These are phyloP conservation scores for Drosophila recens DNA, from an alignment of 2,888 invertebrate species.

Conservation along the genomic window DNA sequence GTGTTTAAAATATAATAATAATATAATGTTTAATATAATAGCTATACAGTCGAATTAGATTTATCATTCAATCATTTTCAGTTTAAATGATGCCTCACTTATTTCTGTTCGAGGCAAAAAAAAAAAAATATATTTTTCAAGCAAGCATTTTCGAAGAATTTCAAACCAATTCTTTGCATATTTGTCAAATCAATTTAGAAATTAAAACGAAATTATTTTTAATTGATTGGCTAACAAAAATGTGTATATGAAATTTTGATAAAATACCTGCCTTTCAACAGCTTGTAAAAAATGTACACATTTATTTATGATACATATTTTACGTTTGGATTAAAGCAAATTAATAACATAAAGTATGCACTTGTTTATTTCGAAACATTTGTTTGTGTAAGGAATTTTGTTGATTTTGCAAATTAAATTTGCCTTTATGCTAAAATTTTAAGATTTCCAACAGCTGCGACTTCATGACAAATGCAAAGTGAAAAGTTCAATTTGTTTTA, in stretches of 20 bases:
- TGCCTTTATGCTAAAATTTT: constrained; percentile 33
- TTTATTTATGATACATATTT: constrained; percentile 14
- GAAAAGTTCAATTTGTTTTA: constrained; percentile 69
- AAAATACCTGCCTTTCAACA: background rate
- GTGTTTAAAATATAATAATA: no score
- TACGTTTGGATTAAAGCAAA: constrained; percentile 4
- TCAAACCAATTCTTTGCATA: background rate
- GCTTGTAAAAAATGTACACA: constrained; percentile 3
- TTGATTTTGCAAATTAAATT: constrained; percentile 45
- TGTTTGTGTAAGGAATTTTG: constrained; percentile 9
- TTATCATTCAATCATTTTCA: background rate
- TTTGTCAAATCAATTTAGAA: constrained; percentile 9
- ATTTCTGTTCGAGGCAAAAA: no score
- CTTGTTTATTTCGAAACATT: constrained; percentile 20
- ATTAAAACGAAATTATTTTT: background rate
- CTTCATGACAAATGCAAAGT: constrained; percentile 49
- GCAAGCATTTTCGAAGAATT: background rate
- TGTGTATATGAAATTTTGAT: background rate
- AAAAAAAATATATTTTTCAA: background rate
- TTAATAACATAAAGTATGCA: constrained; percentile 28
- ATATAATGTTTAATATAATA: no score
- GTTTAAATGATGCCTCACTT: background rate
- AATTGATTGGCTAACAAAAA: constrained; percentile 4
- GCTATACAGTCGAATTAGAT: no score
- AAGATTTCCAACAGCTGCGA: constrained; percentile 46